These are phyloP conservation scores for Rhinoderma darwinii DNA, from an alignment of 2,113 vertebrate genomes.

Conservation along the genomic window DNA sequence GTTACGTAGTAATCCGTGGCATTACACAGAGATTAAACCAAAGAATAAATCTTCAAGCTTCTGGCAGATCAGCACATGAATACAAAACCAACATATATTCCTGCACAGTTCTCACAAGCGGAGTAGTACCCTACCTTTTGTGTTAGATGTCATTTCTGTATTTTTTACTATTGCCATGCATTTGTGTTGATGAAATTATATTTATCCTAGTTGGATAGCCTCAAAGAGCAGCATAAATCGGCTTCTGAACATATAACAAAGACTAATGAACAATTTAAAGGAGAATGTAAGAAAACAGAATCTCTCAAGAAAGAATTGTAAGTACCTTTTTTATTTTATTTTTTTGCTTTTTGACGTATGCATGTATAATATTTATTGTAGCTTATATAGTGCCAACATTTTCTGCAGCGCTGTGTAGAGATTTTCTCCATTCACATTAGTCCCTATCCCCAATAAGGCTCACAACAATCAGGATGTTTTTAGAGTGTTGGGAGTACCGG, in stretches of 20 bases:
- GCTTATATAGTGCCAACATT: neutral
- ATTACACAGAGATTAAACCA: constrained; percentile 47
- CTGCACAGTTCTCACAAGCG: neutral
- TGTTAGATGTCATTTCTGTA: neutral
- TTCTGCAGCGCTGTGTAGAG: neutral
- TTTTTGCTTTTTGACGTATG: no score
- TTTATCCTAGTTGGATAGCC: constrained; percentile 77
- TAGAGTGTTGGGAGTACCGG: no score
- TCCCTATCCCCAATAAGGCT: neutral
- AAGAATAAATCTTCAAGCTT: constrained; percentile 21
- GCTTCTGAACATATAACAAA: constrained; percentile 81
- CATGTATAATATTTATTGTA: neutral
- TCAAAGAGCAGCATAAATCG: constrained; percentile 84
- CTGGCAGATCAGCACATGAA: neutral
- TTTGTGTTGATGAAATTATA: neutral
- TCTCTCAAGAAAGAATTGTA: constrained; percentile 87
- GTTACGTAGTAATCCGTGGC: constrained; percentile 65
- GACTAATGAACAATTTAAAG: constrained; percentile 81
- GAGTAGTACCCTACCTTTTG: neutral
- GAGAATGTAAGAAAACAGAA: constrained; percentile 81
- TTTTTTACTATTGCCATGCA: neutral
- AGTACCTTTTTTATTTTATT: constrained; percentile 65
- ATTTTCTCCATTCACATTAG: neutral
- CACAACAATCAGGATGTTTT: no score
- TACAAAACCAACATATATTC: neutral